Conservation (phyloP, 2,113 vertebrate species). For the Cervus canadensis region DNA sequence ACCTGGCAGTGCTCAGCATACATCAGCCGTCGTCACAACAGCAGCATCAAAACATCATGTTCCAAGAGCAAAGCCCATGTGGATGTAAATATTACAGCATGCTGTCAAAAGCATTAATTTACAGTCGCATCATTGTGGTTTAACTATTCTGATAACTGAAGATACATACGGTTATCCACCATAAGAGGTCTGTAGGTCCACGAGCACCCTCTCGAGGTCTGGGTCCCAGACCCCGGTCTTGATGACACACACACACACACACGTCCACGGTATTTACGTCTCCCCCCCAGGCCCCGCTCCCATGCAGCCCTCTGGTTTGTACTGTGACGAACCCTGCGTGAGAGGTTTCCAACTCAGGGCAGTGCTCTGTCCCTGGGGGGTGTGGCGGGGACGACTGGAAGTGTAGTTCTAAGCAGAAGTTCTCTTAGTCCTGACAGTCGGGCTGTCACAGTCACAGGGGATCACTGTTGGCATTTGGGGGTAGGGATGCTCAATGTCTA, state of each 20-base stretch:
- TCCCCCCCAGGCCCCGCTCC: no score
- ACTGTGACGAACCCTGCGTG: not conserved
- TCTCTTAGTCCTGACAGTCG: not conserved
- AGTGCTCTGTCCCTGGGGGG: not conserved
- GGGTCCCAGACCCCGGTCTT: not conserved
- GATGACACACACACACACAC: not conserved
- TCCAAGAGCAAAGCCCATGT: not conserved
- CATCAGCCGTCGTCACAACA: not conserved
- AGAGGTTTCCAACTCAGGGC: not conserved
- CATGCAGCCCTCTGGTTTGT: not conserved
- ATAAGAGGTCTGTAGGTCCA: not conserved
- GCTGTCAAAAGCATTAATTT: not conserved
- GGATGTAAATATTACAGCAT: not conserved
- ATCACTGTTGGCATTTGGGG: not conserved
- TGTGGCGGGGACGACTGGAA: not conserved
- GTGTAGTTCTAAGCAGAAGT: not conserved
- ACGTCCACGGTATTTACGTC: rapidly evolving
- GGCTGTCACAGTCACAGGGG: not conserved
- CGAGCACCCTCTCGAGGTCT: not conserved
- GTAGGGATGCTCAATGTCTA: not conserved
- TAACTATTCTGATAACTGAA: not conserved
- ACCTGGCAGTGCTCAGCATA: not conserved
- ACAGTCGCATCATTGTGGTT: not conserved
- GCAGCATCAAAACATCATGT: not conserved
- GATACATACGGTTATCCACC: not conserved